phyloP scores from a whole-genome alignment of 1,140 invertebrate genomes.

The Saccostrea glomerata region DNA sequence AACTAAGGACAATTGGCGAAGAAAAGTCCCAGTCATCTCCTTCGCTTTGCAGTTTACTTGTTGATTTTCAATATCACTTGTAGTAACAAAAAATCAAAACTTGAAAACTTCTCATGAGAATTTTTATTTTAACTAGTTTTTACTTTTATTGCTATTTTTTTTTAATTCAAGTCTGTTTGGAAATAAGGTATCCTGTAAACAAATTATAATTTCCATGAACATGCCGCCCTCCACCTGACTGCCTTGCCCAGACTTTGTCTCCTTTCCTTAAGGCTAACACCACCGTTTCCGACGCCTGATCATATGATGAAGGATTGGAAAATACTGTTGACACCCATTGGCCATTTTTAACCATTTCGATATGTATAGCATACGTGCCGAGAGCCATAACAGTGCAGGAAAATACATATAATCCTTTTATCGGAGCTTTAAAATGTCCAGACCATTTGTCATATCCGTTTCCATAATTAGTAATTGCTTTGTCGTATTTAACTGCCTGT shows the following conservation, averaged over 20 bases:
- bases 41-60: too few relatives aligned
- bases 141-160: too few relatives aligned
- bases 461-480: constrained; percentile 32
- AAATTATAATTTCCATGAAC: background rate
- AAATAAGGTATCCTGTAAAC: constrained; percentile 11
- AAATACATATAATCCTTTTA: constrained; percentile 40
- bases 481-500: constrained; percentile 40
- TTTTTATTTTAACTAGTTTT: too few relatives aligned
- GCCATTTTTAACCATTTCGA: constrained; percentile 36
- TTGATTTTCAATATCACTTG: too few relatives aligned
- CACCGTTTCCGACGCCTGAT: background rate
- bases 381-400: background rate
- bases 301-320: background rate
- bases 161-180: background rate
- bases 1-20: too few relatives aligned
- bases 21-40: too few relatives aligned
- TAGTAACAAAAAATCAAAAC: too few relatives aligned
- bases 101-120: too few relatives aligned
- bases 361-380: background rate
- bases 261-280: background rate
- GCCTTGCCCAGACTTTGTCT: background rate
- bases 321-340: background rate
- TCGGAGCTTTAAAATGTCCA: constrained; percentile 40
- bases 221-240: background rate
- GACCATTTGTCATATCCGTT: constrained; percentile 26